Conservation (phyloP, 92 coral and sea anemone genomes). For the Palythoa grandis region DNA sequence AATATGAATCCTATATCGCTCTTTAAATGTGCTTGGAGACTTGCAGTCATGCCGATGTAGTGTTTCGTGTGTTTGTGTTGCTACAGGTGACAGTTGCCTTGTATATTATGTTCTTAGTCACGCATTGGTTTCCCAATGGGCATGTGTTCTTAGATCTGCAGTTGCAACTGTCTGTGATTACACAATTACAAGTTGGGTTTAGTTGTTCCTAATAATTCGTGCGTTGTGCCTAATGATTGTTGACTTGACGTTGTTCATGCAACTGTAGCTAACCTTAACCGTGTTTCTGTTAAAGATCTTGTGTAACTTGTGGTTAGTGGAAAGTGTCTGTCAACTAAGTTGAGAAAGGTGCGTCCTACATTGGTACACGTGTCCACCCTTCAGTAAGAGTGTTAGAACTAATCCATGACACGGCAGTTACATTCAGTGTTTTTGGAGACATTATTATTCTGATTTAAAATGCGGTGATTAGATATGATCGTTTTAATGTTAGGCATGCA, state of each 20-base stretch:
- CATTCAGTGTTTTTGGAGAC: no score
- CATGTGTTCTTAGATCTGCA: conserved; percentile 27
- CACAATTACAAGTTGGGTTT: conserved; percentile 4
- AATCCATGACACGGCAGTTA: no score
- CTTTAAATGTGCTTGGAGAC: conserved; percentile 26
- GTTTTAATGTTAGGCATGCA: no score
- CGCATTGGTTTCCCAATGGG: conserved; percentile 16
- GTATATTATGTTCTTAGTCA: conserved; percentile 20
- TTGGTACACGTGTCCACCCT: no score
- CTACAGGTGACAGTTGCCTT: conserved; percentile 32
- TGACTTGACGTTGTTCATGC: conserved; percentile 2
- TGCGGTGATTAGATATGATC: no score
- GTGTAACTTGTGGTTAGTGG: conserved; percentile 12
- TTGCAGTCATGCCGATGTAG: conserved; percentile 45
- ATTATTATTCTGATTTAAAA: no score
- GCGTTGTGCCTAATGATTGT: conserved; percentile 28
- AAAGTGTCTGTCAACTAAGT: conserved; percentile 7
- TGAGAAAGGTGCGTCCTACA: conserved; percentile 5
- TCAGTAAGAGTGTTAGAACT: no score
- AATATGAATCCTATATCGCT: conserved; percentile 39
- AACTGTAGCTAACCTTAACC: no score
- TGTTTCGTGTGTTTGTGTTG: conserved; percentile 6
- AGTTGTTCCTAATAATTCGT: conserved; percentile 18
- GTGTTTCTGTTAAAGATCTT: conserved; percentile 24
- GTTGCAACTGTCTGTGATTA: conserved; percentile 28